Evolutionary conservation across 1,140 invertebrate species (phyloP).

Genomic region (Aphelinus certus): DNA sequence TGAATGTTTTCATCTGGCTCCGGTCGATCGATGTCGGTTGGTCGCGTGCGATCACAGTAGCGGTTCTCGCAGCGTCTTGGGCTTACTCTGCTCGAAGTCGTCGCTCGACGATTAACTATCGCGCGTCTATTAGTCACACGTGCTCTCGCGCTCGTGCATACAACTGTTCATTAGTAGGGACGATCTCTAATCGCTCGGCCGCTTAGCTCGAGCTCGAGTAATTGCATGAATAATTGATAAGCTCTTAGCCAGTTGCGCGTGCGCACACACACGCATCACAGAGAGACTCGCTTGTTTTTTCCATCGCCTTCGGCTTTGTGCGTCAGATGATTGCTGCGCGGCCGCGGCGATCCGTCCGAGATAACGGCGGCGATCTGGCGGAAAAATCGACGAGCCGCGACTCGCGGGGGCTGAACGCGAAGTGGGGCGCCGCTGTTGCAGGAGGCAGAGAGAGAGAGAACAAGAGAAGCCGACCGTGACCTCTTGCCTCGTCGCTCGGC

Average conservation of each 20-base stretch:
- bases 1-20: no score
- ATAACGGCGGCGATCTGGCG: neutral
- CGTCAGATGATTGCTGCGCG: no score
- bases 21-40: no score
- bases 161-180: no score
- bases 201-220: neutral
- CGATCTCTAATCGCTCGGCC: no score
- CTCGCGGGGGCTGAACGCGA: conserved; percentile 11
- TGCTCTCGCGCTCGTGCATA: neutral
- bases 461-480: conserved; percentile 60
- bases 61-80: no score
- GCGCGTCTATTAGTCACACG: conserved; percentile 22
- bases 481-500: conserved; percentile 50
- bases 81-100: conserved; percentile 18
- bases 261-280: no score
- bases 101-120: conserved; percentile 30
- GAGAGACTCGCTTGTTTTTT: no score
- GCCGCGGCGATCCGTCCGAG: conserved; percentile 1
- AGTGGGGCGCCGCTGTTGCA: neutral
- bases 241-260: neutral
- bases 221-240: conserved; percentile 33
- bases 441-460: neutral
- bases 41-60: no score
- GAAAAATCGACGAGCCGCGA: neutral
- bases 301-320: no score